Evolutionary conservation across 2,113 vertebrate species (phyloP).

Genomic region (Apodemus speciosus): DNA sequence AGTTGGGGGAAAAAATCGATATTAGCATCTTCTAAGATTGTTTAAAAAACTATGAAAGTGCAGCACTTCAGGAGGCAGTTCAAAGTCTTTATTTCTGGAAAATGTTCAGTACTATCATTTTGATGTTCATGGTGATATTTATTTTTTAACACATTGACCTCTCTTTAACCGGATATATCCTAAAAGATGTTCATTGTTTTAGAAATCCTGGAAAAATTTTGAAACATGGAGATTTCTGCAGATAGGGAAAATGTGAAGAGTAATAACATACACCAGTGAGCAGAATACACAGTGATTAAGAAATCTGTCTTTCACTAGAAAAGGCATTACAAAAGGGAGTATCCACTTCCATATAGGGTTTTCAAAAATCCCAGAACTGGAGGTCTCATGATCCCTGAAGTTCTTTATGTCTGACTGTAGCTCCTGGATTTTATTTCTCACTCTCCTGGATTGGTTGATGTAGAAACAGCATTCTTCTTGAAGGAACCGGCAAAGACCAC

Average conservation of each 20-base stretch:
- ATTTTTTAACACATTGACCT: conserved; percentile 36
- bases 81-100: conserved; percentile 50
- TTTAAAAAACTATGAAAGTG: conserved; percentile 10
- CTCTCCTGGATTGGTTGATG: too few species aligned
- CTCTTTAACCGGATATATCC: conserved; percentile 1
- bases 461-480: too few species aligned
- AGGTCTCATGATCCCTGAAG: too few species aligned
- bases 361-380: too few species aligned
- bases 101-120: background rate
- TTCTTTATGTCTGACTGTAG: too few species aligned
- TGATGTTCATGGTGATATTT: conserved; percentile 49
- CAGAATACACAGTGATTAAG: conserved; percentile 2
- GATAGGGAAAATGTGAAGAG: conserved; percentile 13
- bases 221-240: background rate
- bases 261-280: conserved; percentile 19
- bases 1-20: background rate
- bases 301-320: background rate
- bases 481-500: too few species aligned
- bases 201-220: conserved; percentile 16
- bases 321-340: too few species aligned
- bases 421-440: too few species aligned
- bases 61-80: conserved; percentile 8
- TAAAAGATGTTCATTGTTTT: conserved; percentile 31
- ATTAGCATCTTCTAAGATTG: conserved; percentile 29
- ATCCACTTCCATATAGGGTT: too few species aligned